Percentiles rank a stretch among this genome's conserved stretches.
Conservation (phyloP, 1,140 invertebrate genomes). For the Drosophila fuyamai region DNA sequence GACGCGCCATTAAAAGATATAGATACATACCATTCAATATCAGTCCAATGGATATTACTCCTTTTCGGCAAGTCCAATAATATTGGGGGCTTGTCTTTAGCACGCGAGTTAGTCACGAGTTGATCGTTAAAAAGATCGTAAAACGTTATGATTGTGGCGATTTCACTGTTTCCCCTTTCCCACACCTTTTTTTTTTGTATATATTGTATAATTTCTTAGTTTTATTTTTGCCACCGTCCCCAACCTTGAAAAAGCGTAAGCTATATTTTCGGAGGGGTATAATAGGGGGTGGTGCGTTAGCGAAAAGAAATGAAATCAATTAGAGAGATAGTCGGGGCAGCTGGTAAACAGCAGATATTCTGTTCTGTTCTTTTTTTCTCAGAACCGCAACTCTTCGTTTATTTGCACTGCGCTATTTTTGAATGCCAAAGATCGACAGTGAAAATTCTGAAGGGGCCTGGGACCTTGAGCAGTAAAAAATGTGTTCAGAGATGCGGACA, state of each 20-base stretch:
- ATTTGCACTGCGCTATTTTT: conserved; percentile 62
- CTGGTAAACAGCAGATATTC: conserved; percentile 55
- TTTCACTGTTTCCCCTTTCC: not conserved
- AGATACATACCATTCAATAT: not conserved
- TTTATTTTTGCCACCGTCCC: conserved; percentile 10
- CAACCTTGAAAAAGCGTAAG: conserved; percentile 43
- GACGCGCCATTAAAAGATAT: conserved; percentile 8
- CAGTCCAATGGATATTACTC: not conserved
- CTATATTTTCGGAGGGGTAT: not conserved
- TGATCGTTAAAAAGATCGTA: conserved; percentile 45
- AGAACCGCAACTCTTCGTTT: not conserved
- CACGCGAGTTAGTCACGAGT: conserved; percentile 26
- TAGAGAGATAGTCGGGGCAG: conserved; percentile 60
- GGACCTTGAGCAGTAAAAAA: conserved; percentile 66
- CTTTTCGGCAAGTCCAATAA: not conserved
- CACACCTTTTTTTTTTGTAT: not conserved
- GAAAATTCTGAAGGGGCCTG: conserved; percentile 51
- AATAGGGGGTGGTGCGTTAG: not conserved
- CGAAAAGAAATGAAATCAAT: conserved; percentile 47
- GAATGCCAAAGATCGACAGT: conserved; percentile 77
- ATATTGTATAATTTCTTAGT: not conserved
- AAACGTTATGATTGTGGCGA: conserved; percentile 19
- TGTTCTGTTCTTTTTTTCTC: conserved; percentile 21
- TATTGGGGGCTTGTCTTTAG: conserved; percentile 26
- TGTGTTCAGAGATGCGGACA: conserved; percentile 6